Evolutionary conservation across 2,113 vertebrate species (phyloP), one percentile per base, ranked within the genome.

Genomic region (Amazona guildingii): DNA sequence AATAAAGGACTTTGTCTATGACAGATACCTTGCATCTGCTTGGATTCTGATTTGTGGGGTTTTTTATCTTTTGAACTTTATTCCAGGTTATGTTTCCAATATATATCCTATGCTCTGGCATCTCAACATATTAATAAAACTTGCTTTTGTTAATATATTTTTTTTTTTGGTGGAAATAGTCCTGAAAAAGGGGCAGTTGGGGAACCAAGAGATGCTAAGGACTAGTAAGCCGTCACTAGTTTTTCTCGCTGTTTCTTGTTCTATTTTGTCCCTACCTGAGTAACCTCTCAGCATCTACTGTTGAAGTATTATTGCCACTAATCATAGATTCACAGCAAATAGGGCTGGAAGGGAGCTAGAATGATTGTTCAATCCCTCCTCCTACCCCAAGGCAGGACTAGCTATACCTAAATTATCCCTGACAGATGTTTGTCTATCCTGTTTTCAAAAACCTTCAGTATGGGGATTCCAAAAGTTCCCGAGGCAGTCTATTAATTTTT

Each of bases 371-470:
- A 94, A 2, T 92, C 51, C 86, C 49, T 93, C 35, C 49, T 94
- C 59, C 39, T 83, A 83, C 85, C 88, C 67, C 29, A 59, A 92
- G 92, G 88, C 88, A 92, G 75, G 78, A 86, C 75, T 91, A 93
- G 90, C 57, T 87, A 85, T 85, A 91, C 52, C 81, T 93, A 90
- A 91, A 94, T 94, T 79, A 95, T 77, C 44, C 21, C 72, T 92
- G 94, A 92, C 75, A 93, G 79, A 94, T 93, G 86, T 94, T 96
- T 93, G 79, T 90, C 94, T 92, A 83, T 54, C 68, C 51, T 46
- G 9, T 73, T 97, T 93, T 90, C 73, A 79, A 92, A 95, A 96
- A 73, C 11, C 41, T 83, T 19, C 35, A 66, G 37, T 77, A 77
- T 25, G 43, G n/a, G 37, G 59, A 88, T 88, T 92, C 79, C 59